phyloP scores from a whole-genome alignment of 2,797 vertebrate genomes.

The Sebastes itinus region DNA sequence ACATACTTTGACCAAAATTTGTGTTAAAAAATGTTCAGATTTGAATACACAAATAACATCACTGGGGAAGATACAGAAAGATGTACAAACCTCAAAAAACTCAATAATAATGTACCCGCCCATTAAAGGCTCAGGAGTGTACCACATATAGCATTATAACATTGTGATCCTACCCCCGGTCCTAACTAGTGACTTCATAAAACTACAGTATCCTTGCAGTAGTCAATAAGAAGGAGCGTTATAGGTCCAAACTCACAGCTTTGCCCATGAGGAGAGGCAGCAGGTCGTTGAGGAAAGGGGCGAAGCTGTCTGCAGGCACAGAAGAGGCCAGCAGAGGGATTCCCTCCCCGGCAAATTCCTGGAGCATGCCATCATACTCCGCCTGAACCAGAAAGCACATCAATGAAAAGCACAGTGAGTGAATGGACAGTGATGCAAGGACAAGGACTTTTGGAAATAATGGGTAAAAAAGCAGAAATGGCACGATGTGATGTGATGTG shows the following conservation, averaged over 20 bases:
- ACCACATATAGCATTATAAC: background rate
- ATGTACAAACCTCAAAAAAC: too few relatives aligned
- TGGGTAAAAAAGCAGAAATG: background rate
- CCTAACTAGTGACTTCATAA: background rate
- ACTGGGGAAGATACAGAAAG: too few relatives aligned
- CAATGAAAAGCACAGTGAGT: background rate
- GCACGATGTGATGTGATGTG: background rate
- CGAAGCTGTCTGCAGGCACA: constrained; percentile 85
- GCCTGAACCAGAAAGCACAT: constrained; percentile 77
- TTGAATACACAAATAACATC: too few relatives aligned
- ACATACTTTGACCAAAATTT: too few relatives aligned
- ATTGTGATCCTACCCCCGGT: background rate
- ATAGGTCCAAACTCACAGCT: constrained; percentile 81
- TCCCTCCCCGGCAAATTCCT: constrained; percentile 90
- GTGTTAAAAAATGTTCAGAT: too few relatives aligned
- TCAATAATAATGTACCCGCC: too few relatives aligned
- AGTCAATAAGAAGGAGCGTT: background rate
- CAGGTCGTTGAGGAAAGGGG: constrained; percentile 88
- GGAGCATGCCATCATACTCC: constrained; percentile 89
- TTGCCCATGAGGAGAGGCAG: constrained; percentile 89
- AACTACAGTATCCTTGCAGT: background rate
- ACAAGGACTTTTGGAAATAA: background rate
- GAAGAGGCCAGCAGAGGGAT: constrained; percentile 86
- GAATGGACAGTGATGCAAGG: background rate
- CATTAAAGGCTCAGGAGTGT: background rate